A percentile compares a stretch with the other conserved stretches of the same genome.
Evolutionary conservation across 2,113 vertebrate species (phyloP).

Genomic region (Syngnathus scovelli): DNA sequence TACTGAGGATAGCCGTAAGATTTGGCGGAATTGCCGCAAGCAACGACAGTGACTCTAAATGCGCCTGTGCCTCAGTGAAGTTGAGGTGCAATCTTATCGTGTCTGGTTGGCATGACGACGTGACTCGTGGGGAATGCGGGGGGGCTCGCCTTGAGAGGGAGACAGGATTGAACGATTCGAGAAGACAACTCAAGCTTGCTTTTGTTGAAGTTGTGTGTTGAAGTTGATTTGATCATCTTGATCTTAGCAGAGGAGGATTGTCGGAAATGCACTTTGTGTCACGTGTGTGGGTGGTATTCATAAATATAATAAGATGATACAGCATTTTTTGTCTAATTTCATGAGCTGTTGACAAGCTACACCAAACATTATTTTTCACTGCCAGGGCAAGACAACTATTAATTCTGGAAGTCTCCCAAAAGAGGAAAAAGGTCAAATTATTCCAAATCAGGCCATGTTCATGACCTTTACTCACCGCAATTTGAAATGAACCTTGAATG

Average conservation of each 20-base stretch:
- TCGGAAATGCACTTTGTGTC: background rate
- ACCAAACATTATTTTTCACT: background rate
- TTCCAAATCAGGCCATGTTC: background rate
- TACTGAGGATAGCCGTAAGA: background rate
- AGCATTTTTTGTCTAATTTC: background rate
- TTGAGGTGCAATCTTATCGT: conserved; percentile 39
- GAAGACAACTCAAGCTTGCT: conserved; percentile 12
- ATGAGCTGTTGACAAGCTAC: background rate
- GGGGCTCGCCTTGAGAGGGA: conserved; percentile 40
- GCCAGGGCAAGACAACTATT: background rate
- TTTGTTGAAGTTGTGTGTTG: conserved; percentile 17
- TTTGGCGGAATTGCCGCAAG: background rate
- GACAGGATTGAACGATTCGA: conserved; percentile 17
- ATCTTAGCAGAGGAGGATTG: background rate
- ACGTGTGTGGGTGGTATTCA: background rate
- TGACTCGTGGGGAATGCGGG: conserved; percentile 46
- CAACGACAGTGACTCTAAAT: background rate
- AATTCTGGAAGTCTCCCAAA: background rate
- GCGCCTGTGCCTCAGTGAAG: conserved; percentile 17
- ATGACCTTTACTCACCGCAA: background rate
- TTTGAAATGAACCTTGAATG: background rate
- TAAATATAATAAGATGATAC: background rate
- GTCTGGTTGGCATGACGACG: conserved; percentile 59
- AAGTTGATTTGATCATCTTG: background rate
- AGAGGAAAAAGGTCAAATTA: background rate